Evolutionary conservation across 2,113 vertebrate genomes (phyloP).

Genomic region (Macquaria ambigua): DNA sequence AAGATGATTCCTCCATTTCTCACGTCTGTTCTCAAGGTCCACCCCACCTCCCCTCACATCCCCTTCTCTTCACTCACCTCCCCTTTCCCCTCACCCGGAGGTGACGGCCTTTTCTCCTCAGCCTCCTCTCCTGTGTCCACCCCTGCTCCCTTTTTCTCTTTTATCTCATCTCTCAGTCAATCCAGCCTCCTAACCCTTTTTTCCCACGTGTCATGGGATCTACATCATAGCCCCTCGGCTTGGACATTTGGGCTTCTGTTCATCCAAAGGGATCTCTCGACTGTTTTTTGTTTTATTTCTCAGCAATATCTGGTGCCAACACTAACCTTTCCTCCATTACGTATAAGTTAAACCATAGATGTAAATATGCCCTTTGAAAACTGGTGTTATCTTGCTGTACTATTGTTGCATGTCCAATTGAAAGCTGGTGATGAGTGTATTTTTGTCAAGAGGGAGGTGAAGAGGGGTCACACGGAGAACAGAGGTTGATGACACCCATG

Average conservation of each 20-base stretch:
- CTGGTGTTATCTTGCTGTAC: not conserved
- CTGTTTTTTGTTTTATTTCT: not conserved
- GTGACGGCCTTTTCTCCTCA: not conserved
- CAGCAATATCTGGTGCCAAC: no score
- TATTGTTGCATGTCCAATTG: not conserved
- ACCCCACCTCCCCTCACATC: not conserved
- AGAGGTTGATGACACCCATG: constrained; percentile 16
- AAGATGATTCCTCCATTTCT: constrained; percentile 17
- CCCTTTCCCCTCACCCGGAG: not conserved
- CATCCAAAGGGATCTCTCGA: not conserved
- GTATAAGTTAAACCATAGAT: no score
- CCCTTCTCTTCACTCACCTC: constrained; percentile 13
- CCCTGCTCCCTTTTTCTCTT: not conserved
- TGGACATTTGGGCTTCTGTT: not conserved
- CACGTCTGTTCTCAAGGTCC: constrained; percentile 4
- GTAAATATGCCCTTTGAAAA: not conserved
- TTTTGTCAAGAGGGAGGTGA: constrained; percentile 16
- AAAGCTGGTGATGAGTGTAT: constrained; percentile 5
- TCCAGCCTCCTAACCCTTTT: not conserved
- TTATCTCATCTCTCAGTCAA: not conserved
- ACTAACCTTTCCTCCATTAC: no score
- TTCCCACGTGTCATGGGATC: not conserved
- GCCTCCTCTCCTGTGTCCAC: not conserved
- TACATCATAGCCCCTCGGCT: not conserved
- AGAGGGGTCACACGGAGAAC: not conserved